Percentiles rank a stretch among this genome's conserved stretches.
These are phyloP conservation scores for Spinibarbus caldwelli DNA, from an alignment of 2,797 vertebrate genomes.

Conservation along the genomic window DNA sequence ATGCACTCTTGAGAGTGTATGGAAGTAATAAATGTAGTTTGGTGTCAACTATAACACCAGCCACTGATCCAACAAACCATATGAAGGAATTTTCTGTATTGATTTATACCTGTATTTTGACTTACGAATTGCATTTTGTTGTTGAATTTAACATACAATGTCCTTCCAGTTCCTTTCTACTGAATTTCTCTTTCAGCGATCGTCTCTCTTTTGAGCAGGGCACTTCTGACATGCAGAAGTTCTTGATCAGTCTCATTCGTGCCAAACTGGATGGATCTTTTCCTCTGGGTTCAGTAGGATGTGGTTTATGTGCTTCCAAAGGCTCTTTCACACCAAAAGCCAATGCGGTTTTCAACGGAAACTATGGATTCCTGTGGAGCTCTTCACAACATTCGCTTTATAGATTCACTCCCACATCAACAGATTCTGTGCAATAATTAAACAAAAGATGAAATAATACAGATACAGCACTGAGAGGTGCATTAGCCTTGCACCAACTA, in stretches of 20 bases:
- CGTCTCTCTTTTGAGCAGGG: neutral
- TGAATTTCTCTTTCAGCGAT: neutral
- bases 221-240: neutral
- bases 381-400: neutral
- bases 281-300: neutral
- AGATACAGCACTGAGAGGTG: neutral
- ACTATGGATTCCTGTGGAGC: neutral
- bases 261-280: neutral
- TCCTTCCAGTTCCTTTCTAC: neutral
- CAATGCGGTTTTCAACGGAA: neutral
- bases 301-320: conserved; percentile 1
- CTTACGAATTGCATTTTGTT: neutral
- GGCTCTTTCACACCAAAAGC: neutral
- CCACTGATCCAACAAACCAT: neutral
- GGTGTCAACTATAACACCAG: neutral
- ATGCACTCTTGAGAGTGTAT: neutral
- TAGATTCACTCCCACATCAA: neutral
- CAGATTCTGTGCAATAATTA: neutral
- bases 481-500: neutral
- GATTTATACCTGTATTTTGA: neutral
- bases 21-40: neutral
- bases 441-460: neutral
- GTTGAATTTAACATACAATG: neutral
- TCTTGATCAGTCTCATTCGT: neutral
- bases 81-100: neutral